A percentile compares a stretch with the other conserved stretches of the same genome.
Evolutionary conservation across 2,113 vertebrate species (phyloP).

Genomic region (Catagonus wagneri): DNA sequence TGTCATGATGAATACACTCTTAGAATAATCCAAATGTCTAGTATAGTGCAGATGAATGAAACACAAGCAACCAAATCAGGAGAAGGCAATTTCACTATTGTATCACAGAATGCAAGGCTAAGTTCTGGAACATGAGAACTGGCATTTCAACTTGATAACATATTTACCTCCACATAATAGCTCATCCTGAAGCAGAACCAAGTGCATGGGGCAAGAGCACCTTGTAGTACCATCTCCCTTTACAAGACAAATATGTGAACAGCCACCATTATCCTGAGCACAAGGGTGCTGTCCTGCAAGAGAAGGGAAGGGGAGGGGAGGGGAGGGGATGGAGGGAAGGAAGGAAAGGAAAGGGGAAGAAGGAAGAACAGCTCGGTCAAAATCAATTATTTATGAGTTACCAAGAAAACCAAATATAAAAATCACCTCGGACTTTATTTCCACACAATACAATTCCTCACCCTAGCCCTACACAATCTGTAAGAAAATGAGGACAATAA

Average conservation of each 20-base stretch:
- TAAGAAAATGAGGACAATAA: not conserved
- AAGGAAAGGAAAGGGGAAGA: not conserved
- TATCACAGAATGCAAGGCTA: not conserved
- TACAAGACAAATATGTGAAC: slow-evolving; percentile 98
- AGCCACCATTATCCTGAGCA: slow-evolving; percentile 97
- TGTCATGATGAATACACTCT: not conserved
- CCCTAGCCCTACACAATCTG: not conserved
- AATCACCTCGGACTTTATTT: slow-evolving; percentile 31
- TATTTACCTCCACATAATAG: slow-evolving; percentile 96
- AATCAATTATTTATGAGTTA: slow-evolving; percentile 36
- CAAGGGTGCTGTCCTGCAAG: slow-evolving; percentile 95
- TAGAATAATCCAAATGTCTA: not conserved
- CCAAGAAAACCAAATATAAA: slow-evolving; percentile 10
- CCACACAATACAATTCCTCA: not conserved
- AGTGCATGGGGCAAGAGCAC: slow-evolving; percentile 96
- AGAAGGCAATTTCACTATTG: not conserved
- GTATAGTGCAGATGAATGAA: not conserved
- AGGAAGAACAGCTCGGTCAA: not conserved
- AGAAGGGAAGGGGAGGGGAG: not conserved
- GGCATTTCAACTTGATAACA: not conserved
- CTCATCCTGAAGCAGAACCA: slow-evolving; percentile 97
- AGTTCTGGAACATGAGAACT: not conserved
- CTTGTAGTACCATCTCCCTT: slow-evolving; percentile 97
- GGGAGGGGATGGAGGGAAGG: not conserved
- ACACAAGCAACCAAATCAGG: not conserved